Conservation (phyloP, 2,888 invertebrate genomes). For the Anorthoa munda region DNA sequence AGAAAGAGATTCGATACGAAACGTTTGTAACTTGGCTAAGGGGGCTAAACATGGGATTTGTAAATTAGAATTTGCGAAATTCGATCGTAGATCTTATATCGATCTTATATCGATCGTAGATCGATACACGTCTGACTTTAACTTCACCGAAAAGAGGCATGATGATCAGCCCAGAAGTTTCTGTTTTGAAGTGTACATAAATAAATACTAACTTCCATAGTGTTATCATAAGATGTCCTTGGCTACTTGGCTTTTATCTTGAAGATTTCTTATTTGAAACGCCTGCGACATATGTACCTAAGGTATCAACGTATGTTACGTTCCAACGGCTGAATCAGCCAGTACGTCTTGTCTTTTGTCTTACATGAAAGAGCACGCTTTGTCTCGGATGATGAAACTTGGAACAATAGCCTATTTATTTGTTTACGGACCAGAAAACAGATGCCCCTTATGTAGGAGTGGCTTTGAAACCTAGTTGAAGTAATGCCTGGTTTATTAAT, state of each 20-base stretch:
- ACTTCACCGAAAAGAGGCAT: background rate
- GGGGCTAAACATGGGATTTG: background rate
- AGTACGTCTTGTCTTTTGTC: conserved; percentile 69
- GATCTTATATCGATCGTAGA: too few relatives aligned
- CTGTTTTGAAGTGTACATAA: too few relatives aligned
- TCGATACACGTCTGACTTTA: background rate
- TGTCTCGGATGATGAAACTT: conserved; percentile 79
- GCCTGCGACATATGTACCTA: background rate
- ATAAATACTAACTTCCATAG: too few relatives aligned
- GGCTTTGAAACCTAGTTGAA: conserved; percentile 30
- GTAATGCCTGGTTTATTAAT: conserved; percentile 10
- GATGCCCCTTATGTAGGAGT: conserved; percentile 68
- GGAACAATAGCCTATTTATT: conserved; percentile 83
- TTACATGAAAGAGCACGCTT: conserved; percentile 73
- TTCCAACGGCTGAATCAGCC: conserved; percentile 53
- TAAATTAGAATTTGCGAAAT: background rate
- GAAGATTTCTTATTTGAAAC: background rate
- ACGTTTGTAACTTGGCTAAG: too few relatives aligned
- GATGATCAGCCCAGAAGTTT: too few relatives aligned
- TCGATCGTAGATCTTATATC: background rate
- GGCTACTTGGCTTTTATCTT: background rate
- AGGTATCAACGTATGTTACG: background rate
- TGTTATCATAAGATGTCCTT: background rate
- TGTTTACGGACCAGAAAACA: conserved; percentile 78
- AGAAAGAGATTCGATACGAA: too few relatives aligned